Evolutionary conservation across 2,113 vertebrate genomes (phyloP).

Genomic region (Poecilia latipinna): DNA sequence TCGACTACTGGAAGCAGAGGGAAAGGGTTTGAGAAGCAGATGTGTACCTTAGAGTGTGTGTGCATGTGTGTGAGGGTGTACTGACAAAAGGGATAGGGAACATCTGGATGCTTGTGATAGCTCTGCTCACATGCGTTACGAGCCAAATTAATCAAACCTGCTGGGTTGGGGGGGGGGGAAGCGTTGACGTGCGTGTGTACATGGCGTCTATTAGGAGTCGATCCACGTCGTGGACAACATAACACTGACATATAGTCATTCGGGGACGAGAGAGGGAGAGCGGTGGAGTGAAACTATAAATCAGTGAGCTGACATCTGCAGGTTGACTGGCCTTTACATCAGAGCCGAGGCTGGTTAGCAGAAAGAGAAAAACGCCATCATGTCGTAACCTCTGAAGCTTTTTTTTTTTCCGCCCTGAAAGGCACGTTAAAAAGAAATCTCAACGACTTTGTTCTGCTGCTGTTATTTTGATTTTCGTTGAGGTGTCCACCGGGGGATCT

Average conservation of each 20-base stretch:
- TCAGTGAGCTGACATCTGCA: slow-evolving; percentile 58
- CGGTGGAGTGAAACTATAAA: slow-evolving; percentile 57
- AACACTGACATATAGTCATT: slow-evolving; percentile 55
- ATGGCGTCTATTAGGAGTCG: slow-evolving; percentile 62
- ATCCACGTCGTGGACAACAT: slow-evolving; percentile 64
- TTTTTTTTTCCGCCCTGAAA: slow-evolving; percentile 27
- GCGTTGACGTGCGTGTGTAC: slow-evolving; percentile 45
- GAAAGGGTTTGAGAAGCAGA: slow-evolving; percentile 54
- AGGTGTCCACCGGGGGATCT: neutral
- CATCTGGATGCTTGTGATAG: slow-evolving; percentile 81
- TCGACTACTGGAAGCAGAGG: slow-evolving; percentile 38
- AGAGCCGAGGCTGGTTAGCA: slow-evolving; percentile 45
- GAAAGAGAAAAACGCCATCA: slow-evolving; percentile 24
- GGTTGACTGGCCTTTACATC: slow-evolving; percentile 61
- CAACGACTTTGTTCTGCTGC: slow-evolving; percentile 3
- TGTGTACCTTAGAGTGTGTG: slow-evolving; percentile 30
- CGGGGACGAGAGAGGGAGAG: slow-evolving; percentile 35
- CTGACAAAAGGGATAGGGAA: slow-evolving; percentile 73
- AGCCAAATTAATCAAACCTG: slow-evolving; percentile 80
- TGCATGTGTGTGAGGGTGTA: neutral
- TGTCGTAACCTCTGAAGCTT: slow-evolving; percentile 40
- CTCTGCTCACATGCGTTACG: slow-evolving; percentile 67
- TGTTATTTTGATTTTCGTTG: neutral
- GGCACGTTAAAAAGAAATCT: slow-evolving; percentile 15
- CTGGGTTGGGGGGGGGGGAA: slow-evolving; percentile 46